Percentiles rank a stretch among this genome's conserved stretches.
Conservation (phyloP, 2,797 vertebrate species). For the Alectoris magna region DNA sequence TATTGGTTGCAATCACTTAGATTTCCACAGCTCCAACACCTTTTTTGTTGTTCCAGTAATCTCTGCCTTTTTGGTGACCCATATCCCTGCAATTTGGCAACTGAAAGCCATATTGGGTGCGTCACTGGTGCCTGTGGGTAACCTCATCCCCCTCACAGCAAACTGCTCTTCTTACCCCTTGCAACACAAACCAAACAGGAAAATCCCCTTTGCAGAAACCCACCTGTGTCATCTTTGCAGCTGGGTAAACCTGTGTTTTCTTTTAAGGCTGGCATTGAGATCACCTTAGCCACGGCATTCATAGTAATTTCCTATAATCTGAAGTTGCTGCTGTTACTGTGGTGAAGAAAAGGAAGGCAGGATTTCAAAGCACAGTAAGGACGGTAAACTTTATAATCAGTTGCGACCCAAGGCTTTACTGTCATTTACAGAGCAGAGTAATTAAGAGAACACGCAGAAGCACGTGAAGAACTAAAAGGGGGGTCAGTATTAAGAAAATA, state of each 20-base stretch:
- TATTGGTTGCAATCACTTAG: background rate
- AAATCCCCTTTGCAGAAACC: conserved; percentile 16
- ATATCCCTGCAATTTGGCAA: background rate
- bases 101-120: background rate
- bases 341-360: background rate
- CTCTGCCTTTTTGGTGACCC: background rate
- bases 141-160: conserved; percentile 34
- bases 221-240: conserved; percentile 8
- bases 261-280: background rate
- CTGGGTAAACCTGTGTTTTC: background rate
- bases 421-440: background rate
- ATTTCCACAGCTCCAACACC: conserved; percentile 21
- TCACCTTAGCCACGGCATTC: background rate
- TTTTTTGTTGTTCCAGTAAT: conserved; percentile 44
- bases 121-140: conserved; percentile 46
- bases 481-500: background rate
- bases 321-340: background rate
- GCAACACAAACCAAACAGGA: conserved; percentile 5
- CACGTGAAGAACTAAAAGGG: background rate
- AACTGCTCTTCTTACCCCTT: background rate
- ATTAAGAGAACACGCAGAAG: background rate
- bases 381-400: background rate
- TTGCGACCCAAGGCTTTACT: background rate
- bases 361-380: background rate
- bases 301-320: background rate